Conservation (phyloP, 1,140 invertebrate species). For the Goniozus legneri region DNA sequence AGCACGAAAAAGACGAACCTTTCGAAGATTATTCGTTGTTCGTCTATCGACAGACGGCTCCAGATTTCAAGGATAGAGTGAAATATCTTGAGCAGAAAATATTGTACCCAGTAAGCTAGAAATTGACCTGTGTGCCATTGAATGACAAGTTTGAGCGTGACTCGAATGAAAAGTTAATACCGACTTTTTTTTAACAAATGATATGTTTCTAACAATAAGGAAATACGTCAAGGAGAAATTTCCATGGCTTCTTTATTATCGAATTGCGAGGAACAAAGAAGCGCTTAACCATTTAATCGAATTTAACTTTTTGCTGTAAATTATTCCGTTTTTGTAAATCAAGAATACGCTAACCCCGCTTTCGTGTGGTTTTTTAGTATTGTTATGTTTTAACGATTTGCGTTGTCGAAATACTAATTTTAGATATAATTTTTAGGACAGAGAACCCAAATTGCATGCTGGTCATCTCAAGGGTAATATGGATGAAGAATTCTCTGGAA, state of each 20-base stretch:
- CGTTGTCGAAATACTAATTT: not conserved
- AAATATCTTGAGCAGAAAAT: constrained; percentile 75
- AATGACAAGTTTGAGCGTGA: no score
- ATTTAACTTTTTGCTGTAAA: no score
- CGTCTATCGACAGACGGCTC: constrained; percentile 69
- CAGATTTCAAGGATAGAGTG: constrained; percentile 72
- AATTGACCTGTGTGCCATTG: constrained; percentile 1
- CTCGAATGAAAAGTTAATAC: no score
- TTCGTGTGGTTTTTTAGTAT: not conserved
- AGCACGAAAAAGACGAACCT: constrained; percentile 57
- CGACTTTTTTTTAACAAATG: no score
- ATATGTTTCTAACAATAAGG: no score
- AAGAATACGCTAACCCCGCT: no score
- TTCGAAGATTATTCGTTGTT: constrained; percentile 75
- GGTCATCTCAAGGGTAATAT: constrained; percentile 54
- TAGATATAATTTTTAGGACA: constrained; percentile 62
- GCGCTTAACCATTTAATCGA: no score
- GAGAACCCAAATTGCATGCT: constrained; percentile 60
- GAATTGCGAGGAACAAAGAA: no score
- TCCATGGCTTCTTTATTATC: no score
- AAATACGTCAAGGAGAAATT: no score
- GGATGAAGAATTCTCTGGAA: constrained; percentile 69
- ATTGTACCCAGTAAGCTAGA: constrained; percentile 67
- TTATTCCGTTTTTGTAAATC: no score
- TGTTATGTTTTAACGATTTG: not conserved